Percentiles rank a stretch among this genome's conserved stretches.
Evolutionary conservation across 2,888 invertebrate species (phyloP).

Genomic region (Pristionchus maxplancki): DNA sequence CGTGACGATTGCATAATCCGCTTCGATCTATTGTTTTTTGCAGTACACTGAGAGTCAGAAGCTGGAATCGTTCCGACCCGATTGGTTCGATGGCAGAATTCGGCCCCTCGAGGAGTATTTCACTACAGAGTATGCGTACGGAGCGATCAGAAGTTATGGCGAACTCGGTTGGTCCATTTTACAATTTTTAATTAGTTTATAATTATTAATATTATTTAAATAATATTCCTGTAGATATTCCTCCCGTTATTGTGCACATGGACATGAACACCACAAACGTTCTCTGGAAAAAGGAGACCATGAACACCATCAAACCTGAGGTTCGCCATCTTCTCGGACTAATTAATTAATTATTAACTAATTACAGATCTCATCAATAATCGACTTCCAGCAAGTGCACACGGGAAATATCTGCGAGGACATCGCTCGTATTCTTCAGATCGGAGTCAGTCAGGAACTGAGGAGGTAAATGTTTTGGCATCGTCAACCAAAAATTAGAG

Average conservation of each 20-base stretch:
- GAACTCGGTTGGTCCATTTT: slow-evolving; percentile 22
- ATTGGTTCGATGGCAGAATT: slow-evolving; percentile 40
- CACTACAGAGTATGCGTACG: background rate
- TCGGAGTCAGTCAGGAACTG: slow-evolving; percentile 28
- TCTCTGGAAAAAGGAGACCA: slow-evolving; percentile 44
- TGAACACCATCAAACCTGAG: background rate
- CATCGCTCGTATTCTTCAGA: slow-evolving; percentile 31
- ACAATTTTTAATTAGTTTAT: background rate
- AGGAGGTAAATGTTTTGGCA: background rate
- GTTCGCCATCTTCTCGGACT: background rate
- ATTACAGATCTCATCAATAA: slow-evolving; percentile 35
- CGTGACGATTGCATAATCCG: slow-evolving; percentile 1
- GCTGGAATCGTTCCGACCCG: slow-evolving; percentile 30
- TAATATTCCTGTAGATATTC: slow-evolving; percentile 5
- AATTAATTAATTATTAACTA: background rate
- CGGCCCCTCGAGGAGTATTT: background rate
- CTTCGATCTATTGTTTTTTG: background rate
- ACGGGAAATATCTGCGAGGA: slow-evolving; percentile 51
- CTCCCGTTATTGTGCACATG: slow-evolving; percentile 51
- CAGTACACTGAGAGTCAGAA: slow-evolving; percentile 37
- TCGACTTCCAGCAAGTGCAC: slow-evolving; percentile 52
- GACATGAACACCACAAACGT: slow-evolving; percentile 52
- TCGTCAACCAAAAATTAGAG: background rate
- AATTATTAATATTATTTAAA: background rate
- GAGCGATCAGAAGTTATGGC: background rate